Evolutionary conservation across 2,888 invertebrate genomes (phyloP).

Genomic region (Empis stercorea): DNA sequence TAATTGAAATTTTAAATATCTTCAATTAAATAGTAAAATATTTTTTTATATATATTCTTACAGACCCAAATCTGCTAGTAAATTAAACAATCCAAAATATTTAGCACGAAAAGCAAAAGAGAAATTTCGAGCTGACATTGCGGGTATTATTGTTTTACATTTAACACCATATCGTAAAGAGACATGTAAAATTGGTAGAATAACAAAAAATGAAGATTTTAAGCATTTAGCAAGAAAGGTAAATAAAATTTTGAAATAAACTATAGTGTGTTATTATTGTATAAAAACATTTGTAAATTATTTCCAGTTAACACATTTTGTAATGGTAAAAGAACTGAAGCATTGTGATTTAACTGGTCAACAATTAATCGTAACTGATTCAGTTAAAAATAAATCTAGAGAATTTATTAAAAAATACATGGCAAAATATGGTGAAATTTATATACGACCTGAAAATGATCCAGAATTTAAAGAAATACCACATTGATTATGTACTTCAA

Average conservation of each 20-base stretch:
- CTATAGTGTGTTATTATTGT: background rate
- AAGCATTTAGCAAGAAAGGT: slow-evolving; percentile 91
- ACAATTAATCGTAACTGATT: slow-evolving; percentile 27
- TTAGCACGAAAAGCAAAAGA: slow-evolving; percentile 65
- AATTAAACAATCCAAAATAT: background rate
- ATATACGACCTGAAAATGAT: slow-evolving; percentile 23
- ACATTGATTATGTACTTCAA: background rate
- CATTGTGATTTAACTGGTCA: slow-evolving; percentile 57
- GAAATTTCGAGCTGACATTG: slow-evolving; percentile 66
- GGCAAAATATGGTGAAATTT: slow-evolving; percentile 76
- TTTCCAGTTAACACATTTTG: slow-evolving; percentile 81
- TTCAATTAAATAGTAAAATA: too few species aligned
- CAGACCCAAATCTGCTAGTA: background rate
- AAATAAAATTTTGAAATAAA: slow-evolving; percentile 12
- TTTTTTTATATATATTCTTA: too few species aligned
- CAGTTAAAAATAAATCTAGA: slow-evolving; percentile 83
- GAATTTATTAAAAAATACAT: slow-evolving; percentile 94
- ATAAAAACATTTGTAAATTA: slow-evolving; percentile 6
- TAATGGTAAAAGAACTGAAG: slow-evolving; percentile 88
- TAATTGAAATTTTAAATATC: slow-evolving; percentile 9
- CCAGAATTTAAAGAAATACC: slow-evolving; percentile 26
- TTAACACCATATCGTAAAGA: slow-evolving; percentile 79
- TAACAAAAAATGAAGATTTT: slow-evolving; percentile 81
- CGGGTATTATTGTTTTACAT: slow-evolving; percentile 70
- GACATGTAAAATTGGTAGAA: slow-evolving; percentile 71